Base-by-base conservation (phyloP, 2,797 vertebrate species). In the Manis javanica region DNA sequence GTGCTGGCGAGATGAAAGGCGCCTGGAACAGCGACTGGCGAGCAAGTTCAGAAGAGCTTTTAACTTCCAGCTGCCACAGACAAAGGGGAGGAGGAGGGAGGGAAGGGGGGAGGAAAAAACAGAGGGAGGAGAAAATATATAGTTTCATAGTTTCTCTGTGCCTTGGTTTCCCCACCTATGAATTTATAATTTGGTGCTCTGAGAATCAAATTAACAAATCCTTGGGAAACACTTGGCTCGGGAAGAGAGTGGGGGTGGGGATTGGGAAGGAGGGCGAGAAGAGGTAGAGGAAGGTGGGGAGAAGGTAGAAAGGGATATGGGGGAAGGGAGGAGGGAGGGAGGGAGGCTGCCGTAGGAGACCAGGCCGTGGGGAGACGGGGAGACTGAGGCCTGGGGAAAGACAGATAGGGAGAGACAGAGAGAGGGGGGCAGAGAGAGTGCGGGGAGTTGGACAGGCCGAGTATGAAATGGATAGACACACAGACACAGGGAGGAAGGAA, bases 31-130 rank as follows among this genome's bases (percentile, higher is more conserved):
- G 97, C 98, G 97, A 96, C 98, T 98, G 98, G 96, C 98, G 98
- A 98, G 98, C 98, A 98, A 98, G 98, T 97, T 98, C 97, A 85
- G 98, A 98, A 98, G 98, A 98, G 98, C 98, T 98, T 98, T 98
- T 98, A 98, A 98, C 98, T 98, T 98, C 98, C 98, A 98, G 93
- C 98, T 98, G 94, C 97, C 95, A 91, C 97, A 98, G 98, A 98
- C 97, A 98, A 98, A 98, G 84, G 68, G 68, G 82, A 46, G 96
- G 81, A 10, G 46, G 8, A 6, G 5, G n/a, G 3, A 24, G 5
- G 7, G 72, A 11, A 1, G 19, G 49, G 6, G 46, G 39, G 19
- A 16, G 6, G 12, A 16, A 19, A 5, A 37, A 46, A 15, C 1
- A 26, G 51, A 31, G 19, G 37, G 66, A 55, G 34, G 9, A 1